These are phyloP conservation scores for Triplophysa rosa DNA, from an alignment of 2,113 vertebrate species.

Conservation along the genomic window DNA sequence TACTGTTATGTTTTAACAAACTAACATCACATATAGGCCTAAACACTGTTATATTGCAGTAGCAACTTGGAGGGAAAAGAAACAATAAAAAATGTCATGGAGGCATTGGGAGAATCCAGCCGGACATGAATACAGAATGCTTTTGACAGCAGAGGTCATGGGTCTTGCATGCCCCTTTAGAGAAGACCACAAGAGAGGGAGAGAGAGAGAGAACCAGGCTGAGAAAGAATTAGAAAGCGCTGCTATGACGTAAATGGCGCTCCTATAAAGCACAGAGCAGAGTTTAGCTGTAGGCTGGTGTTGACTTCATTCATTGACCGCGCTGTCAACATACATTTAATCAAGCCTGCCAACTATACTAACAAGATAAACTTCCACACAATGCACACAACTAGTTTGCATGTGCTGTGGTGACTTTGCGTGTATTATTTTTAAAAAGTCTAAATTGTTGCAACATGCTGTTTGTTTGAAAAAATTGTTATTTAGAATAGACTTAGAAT, in stretches of 20 bases:
- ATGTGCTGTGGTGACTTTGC: background rate
- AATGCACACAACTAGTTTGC: background rate
- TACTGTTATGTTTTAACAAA: background rate
- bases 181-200: conserved; percentile 21
- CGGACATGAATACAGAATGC: conserved; percentile 6
- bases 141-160: conserved; percentile 28
- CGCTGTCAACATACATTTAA: conserved; percentile 36
- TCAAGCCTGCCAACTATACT: background rate
- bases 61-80: background rate
- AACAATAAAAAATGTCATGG: conserved; percentile 1
- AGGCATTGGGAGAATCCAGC: conserved; percentile 19
- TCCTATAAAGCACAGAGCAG: conserved; percentile 26
- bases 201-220: conserved; percentile 24
- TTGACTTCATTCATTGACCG: conserved; percentile 25
- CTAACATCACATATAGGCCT: background rate
- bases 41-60: background rate
- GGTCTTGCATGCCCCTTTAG: conserved; percentile 43
- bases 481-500: too few relatives aligned
- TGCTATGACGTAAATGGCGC: conserved; percentile 11
- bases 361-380: conserved; percentile 13
- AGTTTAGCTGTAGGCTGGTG: background rate
- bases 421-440: background rate
- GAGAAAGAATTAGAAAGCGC: conserved; percentile 38
- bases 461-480: background rate
- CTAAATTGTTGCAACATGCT: background rate